phyloP scores from a whole-genome alignment of 2,888 invertebrate genomes.

The Troides helena region DNA sequence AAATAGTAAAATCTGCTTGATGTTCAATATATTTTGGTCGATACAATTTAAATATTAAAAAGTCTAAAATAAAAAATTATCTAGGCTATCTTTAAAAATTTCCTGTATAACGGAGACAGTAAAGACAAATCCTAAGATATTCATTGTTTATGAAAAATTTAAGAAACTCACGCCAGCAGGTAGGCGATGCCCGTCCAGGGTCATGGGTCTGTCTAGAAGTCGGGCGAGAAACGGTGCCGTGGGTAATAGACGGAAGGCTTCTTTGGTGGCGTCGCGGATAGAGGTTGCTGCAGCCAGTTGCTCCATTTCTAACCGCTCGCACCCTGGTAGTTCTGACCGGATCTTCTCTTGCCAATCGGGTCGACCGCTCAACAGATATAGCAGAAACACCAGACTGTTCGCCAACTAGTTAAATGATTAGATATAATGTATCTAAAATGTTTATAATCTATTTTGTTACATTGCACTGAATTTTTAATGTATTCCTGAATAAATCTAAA shows the following conservation, averaged over 20 bases:
- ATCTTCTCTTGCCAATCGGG: slow-evolving; percentile 84
- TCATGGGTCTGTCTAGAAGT: slow-evolving; percentile 85
- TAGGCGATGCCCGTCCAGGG: slow-evolving; percentile 84
- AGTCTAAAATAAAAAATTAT: no score
- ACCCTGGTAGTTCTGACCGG: slow-evolving; percentile 82
- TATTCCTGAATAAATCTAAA: no score
- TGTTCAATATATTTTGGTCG: no score
- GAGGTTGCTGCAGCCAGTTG: slow-evolving; percentile 85
- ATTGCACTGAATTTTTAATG: no score
- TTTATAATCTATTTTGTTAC: neutral
- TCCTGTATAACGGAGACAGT: no score
- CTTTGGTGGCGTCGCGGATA: slow-evolving; percentile 88
- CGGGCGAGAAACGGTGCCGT: slow-evolving; percentile 90
- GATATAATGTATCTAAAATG: neutral
- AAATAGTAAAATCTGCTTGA: no score
- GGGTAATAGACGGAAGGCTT: slow-evolving; percentile 87
- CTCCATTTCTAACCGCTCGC: slow-evolving; percentile 79
- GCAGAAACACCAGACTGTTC: slow-evolving; percentile 88
- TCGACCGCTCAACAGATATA: slow-evolving; percentile 86
- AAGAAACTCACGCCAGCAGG: slow-evolving; percentile 83
- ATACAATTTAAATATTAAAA: no score
- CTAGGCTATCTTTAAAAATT: no score
- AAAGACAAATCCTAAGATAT: no score
- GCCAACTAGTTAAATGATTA: slow-evolving; percentile 79
- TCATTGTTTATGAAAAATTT: neutral